phyloP scores from a whole-genome alignment of 2,888 invertebrate genomes.

The Monochamus alternatus region DNA sequence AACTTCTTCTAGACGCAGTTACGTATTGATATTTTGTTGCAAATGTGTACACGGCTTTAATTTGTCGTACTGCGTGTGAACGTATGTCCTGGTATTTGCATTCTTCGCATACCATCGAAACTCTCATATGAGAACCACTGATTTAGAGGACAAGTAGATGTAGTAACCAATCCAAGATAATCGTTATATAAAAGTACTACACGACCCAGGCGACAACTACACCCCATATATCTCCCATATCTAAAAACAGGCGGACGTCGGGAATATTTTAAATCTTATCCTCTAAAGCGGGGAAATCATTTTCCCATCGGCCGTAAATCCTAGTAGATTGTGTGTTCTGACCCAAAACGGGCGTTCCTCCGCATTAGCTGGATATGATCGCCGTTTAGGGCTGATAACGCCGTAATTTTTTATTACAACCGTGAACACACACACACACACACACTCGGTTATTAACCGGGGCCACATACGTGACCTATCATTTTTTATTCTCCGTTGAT shows the following conservation, averaged over 20 bases:
- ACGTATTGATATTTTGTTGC: too few relatives aligned
- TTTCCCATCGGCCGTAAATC: background rate
- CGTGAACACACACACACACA: constrained; percentile 14
- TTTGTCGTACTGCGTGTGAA: too few relatives aligned
- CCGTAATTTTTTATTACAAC: constrained; percentile 22
- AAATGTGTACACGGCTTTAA: too few relatives aligned
- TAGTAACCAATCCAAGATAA: too few relatives aligned
- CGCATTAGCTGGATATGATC: constrained; percentile 16
- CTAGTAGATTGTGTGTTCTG: background rate
- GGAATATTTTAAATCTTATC: constrained; percentile 9
- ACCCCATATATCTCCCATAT: background rate
- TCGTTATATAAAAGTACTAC: too few relatives aligned
- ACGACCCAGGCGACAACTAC: too few relatives aligned
- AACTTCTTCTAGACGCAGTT: too few relatives aligned
- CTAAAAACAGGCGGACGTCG: background rate
- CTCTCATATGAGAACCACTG: too few relatives aligned
- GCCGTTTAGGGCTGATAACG: constrained; percentile 12
- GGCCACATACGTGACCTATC: constrained; percentile 24
- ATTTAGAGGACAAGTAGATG: too few relatives aligned
- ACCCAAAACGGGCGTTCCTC: background rate
- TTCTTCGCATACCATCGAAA: too few relatives aligned
- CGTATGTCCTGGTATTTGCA: too few relatives aligned
- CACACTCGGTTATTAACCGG: constrained; percentile 5
- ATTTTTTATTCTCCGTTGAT: constrained; percentile 16
- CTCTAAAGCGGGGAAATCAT: background rate